Base-by-base conservation (phyloP, 2,797 vertebrate genomes). In the Hirundo rustica region DNA sequence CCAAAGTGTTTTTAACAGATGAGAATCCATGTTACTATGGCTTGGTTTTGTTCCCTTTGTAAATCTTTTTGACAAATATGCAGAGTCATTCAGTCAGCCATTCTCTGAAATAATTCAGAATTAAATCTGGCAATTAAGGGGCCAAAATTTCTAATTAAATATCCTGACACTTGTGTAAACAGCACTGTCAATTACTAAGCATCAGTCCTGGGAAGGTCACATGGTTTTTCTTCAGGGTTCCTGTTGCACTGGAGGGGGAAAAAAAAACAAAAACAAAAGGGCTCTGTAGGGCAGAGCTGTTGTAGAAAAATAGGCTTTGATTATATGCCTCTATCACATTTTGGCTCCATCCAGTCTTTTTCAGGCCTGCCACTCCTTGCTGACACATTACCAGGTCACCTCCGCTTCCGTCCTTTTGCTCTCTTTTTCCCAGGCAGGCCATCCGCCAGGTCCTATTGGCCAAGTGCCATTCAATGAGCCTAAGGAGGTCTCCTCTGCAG, bases 311-410 rank as follows among this genome's bases (percentile, higher is more conserved):
- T 42, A 42, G 40, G 40, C 40, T 42, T 71, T 82, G 80, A 53
- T 74, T 77, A n/a, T 72, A 66, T 26, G 38, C 47, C 38, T 44
- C 32, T 84, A 38, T 60, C 16, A 60, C 42, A 10, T 67, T 84
- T 75, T 66, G 47, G 75, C 66, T 80, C 13, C 10, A 3, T 57
- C 21, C 13, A 64, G n/a, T 38, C 64, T 82, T 90, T 89, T 85
- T 64, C 80, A 92, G 90, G 71, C 77, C 77, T 82, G 92, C 95
- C 95, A 94, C 95, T 96, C 95, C 95, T 96, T 95, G 92, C 85
- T 96, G 96, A 96, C 96, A 96, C 96, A 96, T 88, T 76, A 82
- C 27, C 86, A 90, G 67, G 83, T 96, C 96, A 96, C 92, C 85
- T 96, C 95, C 77, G 4, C 60, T 96, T 95, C 85, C 38, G 3